Conservation (phyloP, 2,888 invertebrate genomes). For the Notodonta dromedarius region DNA sequence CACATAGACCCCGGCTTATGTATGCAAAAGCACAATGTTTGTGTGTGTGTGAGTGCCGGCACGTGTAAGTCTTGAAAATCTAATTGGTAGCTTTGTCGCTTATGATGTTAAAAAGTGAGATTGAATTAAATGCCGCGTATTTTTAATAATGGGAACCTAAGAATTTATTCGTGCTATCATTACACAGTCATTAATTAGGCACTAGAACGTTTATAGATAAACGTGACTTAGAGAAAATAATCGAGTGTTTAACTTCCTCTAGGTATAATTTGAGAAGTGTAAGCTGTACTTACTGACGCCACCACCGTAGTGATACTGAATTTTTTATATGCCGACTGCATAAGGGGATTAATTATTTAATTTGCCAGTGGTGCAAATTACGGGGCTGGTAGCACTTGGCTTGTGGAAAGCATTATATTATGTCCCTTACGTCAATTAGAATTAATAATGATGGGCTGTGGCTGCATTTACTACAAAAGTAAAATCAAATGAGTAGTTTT, state of each 20-base stretch:
- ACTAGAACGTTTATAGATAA: no score
- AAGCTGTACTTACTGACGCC: background rate
- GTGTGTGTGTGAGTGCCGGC: constrained; percentile 26
- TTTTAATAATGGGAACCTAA: no score
- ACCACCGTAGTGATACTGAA: constrained; percentile 10
- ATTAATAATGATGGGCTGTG: no score
- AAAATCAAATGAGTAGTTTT: no score
- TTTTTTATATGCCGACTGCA: constrained; percentile 12
- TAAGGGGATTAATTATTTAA: background rate
- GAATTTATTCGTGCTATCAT: no score
- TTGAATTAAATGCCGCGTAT: no score
- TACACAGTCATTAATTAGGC: no score
- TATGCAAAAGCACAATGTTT: constrained; percentile 12
- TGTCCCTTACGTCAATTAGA: no score
- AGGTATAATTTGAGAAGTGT: constrained; percentile 5
- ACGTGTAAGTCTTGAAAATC: constrained; percentile 47
- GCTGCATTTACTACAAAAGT: no score
- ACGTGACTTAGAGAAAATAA: no score
- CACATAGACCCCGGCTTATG: background rate
- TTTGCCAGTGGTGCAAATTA: background rate
- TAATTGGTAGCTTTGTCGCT: constrained; percentile 38
- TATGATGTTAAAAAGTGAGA: constrained; percentile 18
- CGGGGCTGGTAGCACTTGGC: background rate
- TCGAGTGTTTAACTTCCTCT: constrained; percentile 8
- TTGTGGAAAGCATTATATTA: background rate